Conservation (phyloP, 2,888 invertebrate genomes). For the Brachynemurus nebulosus region DNA sequence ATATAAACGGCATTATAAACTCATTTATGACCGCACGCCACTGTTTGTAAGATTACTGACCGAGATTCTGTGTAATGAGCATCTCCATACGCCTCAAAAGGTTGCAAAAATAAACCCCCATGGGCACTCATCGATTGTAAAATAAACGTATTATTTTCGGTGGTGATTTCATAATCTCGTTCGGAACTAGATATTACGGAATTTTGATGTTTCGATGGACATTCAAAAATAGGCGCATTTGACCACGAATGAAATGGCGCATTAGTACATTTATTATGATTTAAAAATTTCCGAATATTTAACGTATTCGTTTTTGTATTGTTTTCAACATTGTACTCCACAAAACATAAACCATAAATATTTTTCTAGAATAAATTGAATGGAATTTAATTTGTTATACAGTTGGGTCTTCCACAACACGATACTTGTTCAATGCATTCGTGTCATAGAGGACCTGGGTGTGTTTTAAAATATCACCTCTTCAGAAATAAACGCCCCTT, state of each 20-base stretch:
- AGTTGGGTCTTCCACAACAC: not conserved
- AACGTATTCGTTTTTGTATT: slow-evolving; percentile 7
- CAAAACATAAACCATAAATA: slow-evolving; percentile 11
- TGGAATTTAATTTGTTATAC: not conserved
- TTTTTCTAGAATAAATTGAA: slow-evolving; percentile 11
- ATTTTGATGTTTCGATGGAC: slow-evolving; percentile 8
- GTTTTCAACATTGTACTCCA: slow-evolving; percentile 12
- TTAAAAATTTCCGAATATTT: slow-evolving; percentile 11
- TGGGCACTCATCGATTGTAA: slow-evolving; percentile 9
- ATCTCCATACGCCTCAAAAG: slow-evolving; percentile 13
- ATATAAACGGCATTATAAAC: no score
- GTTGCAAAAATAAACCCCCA: slow-evolving; percentile 11
- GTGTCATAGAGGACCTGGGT: no score
- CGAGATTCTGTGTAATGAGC: slow-evolving; percentile 10
- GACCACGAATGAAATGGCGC: slow-evolving; percentile 11
- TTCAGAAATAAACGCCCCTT: slow-evolving; percentile 9
- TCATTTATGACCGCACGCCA: not conserved
- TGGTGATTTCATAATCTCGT: slow-evolving; percentile 9
- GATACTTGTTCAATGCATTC: not conserved
- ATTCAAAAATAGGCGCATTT: slow-evolving; percentile 10
- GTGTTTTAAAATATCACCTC: no score
- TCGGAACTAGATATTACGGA: slow-evolving; percentile 10
- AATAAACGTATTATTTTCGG: slow-evolving; percentile 8
- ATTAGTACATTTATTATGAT: slow-evolving; percentile 10
- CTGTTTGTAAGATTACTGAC: slow-evolving; percentile 7